Evolutionary conservation across 2,113 vertebrate genomes (phyloP).

Genomic region (Rhipidura dahli): DNA sequence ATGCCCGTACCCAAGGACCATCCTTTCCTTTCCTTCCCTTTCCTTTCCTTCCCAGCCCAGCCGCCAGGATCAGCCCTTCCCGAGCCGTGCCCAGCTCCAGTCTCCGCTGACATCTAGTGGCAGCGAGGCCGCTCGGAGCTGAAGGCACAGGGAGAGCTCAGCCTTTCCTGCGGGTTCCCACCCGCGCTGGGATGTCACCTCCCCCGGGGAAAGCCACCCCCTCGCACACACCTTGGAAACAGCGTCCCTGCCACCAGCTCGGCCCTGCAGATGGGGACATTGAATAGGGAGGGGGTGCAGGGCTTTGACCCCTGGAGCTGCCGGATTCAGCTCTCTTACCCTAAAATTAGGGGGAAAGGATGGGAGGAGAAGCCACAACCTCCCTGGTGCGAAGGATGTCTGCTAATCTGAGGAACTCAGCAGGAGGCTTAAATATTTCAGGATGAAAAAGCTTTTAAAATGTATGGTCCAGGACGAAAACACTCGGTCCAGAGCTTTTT

Average conservation of each 20-base stretch:
- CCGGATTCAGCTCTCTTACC: not conserved
- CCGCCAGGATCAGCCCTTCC: not conserved
- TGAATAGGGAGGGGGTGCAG: rapidly evolving
- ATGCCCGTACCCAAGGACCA: not conserved
- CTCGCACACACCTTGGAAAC: not conserved
- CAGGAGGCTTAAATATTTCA: not conserved
- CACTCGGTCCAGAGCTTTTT: not conserved
- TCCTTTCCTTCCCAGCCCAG: no score
- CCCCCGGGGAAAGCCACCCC: not conserved
- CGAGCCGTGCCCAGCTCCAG: not conserved
- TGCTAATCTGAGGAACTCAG: not conserved
- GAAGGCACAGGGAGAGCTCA: not conserved
- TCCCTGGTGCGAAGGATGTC: not conserved
- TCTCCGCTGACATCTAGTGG: constrained; percentile 75
- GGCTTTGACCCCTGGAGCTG: no score
- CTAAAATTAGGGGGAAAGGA: not conserved
- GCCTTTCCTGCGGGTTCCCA: not conserved
- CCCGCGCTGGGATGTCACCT: not conserved
- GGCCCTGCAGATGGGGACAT: not conserved
- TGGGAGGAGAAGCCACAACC: no score
- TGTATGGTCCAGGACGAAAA: not conserved
- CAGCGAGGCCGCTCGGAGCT: not conserved
- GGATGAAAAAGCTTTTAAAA: not conserved
- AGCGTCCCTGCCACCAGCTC: not conserved
- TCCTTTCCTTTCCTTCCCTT: not conserved